Base-by-base conservation (phyloP, 2,113 vertebrate genomes). In the Hippocampus abdominalis region DNA sequence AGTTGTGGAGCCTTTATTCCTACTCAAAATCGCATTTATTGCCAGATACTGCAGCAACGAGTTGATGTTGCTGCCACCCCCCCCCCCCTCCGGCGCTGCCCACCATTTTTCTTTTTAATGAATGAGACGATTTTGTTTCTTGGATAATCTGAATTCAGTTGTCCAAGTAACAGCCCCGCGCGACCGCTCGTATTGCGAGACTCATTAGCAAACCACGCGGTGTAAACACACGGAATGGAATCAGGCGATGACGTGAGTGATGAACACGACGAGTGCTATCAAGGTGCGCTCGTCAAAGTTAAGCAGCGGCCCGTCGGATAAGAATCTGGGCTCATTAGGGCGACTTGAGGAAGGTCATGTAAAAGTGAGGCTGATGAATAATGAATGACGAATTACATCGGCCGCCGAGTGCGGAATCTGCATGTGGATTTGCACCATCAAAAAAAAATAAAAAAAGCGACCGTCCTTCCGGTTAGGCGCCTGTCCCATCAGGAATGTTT, bases 401-500 rank as follows among this genome's bases (percentile, higher is more conserved):
- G 46, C 51, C 9, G 44, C 4, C 48, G 42, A 16, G 46, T 18
- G 46, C 13, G 51, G 61, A 72, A 61, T 72, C 27, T 40, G 79
- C 69, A 64, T 44, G 68, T 48, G 61, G 1, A 36, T 23, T 25
- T 61, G 46, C 27, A 40, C 61, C 66, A n/a, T 46, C 63, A 39
- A 64, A 79, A 74, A 76, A 70, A 66, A 25, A 11, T 18, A 67
- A 68, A 48, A 29, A 66, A 23, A 84, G 82, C 46, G 48, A 68
- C 72, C 71, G 73, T 70, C 78, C 78, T 77, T 61, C 74, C 69
- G 66, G 77, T 84, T 67, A 49, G 76, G 81, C 59, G 81, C 81
- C 73, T 72, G 8, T 70, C 86, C 84, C 81, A 88, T 84, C 81
- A 74, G 81, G 76, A 48, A 87, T 74, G 71, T 74, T 82, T 79